Percentiles rank a stretch among this genome's conserved stretches.
These are phyloP conservation scores for Pecten maximus DNA, from an alignment of 2,888 invertebrate genomes.

Conservation along the genomic window DNA sequence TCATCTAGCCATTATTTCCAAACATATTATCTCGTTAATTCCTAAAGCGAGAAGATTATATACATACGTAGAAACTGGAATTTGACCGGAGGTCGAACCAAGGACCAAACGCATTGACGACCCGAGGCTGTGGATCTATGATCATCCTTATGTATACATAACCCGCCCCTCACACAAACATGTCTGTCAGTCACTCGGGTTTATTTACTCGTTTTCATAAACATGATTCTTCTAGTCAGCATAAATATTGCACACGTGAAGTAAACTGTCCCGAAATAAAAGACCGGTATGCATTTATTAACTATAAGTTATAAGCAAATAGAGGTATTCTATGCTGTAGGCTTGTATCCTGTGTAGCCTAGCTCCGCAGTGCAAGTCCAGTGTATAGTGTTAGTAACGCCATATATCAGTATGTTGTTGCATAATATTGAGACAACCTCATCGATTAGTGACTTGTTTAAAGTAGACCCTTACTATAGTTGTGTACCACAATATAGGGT, in stretches of 20 bases:
- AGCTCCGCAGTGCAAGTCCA: not conserved
- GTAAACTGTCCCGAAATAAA: slow-evolving; percentile 17
- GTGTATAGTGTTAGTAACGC: not conserved
- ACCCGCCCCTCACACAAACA: not conserved
- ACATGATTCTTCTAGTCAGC: not conserved
- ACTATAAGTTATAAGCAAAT: not conserved
- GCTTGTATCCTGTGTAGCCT: too few relatives aligned
- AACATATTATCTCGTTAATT: too few relatives aligned
- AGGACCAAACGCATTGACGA: not conserved
- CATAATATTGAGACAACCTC: not conserved
- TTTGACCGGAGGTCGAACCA: not conserved
- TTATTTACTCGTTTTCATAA: slow-evolving; percentile 6
- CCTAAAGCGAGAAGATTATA: too few relatives aligned
- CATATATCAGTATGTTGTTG: not conserved
- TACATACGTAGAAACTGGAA: not conserved
- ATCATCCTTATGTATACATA: not conserved
- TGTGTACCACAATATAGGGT: not conserved
- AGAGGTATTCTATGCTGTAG: not conserved
- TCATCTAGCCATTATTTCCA: too few relatives aligned
- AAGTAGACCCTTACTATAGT: not conserved
- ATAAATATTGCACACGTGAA: slow-evolving; percentile 5
- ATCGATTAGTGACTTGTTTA: not conserved
- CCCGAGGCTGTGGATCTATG: not conserved
- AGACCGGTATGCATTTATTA: not conserved
- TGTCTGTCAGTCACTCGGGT: not conserved